Percentiles rank a stretch among this genome's conserved stretches.
Conservation (phyloP, 2,797 vertebrate species). For the Typhlichthys subterraneus region DNA sequence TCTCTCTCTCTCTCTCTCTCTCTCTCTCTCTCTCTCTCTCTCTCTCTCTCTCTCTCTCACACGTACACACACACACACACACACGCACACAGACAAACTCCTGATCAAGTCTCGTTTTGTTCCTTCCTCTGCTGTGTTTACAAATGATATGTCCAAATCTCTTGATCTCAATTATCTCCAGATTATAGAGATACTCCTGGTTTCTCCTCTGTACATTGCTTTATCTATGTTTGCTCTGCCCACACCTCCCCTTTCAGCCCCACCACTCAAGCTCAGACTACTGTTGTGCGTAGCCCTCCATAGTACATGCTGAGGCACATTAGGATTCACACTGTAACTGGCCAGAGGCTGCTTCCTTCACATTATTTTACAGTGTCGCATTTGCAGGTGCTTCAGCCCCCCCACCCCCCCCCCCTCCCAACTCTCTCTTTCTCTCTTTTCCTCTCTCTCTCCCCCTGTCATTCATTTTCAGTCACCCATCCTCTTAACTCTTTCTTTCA, state of each 20-base stretch:
- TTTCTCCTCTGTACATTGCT: conserved; percentile 40
- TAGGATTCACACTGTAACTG: conserved; percentile 45
- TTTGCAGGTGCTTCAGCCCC: conserved; percentile 67
- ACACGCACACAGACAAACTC: not conserved
- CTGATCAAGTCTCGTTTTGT: conserved; percentile 32
- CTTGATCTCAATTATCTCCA: conserved; percentile 45
- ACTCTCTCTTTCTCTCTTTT: conserved; percentile 15
- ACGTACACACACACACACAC: too few relatives aligned
- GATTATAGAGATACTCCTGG: conserved; percentile 41
- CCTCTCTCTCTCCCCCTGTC: conserved; percentile 30
- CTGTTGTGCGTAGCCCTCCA: conserved; percentile 49
- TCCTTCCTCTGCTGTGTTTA: conserved; percentile 31
- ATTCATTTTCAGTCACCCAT: too few relatives aligned
- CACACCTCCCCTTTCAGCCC: conserved; percentile 6
- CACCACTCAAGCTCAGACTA: conserved; percentile 64
- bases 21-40: conserved; percentile 33
- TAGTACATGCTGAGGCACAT: conserved; percentile 31
- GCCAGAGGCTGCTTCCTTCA: conserved; percentile 45
- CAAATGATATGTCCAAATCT: conserved; percentile 34
- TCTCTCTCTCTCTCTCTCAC: conserved; percentile 6
- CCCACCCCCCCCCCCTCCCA: too few relatives aligned
- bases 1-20: conserved; percentile 17
- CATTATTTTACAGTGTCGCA: conserved; percentile 63
- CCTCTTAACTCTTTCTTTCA: not conserved
- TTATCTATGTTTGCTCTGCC: conserved; percentile 41